Base-by-base conservation (phyloP, 2,888 invertebrate genomes). In the Cyclophora punctaria region DNA sequence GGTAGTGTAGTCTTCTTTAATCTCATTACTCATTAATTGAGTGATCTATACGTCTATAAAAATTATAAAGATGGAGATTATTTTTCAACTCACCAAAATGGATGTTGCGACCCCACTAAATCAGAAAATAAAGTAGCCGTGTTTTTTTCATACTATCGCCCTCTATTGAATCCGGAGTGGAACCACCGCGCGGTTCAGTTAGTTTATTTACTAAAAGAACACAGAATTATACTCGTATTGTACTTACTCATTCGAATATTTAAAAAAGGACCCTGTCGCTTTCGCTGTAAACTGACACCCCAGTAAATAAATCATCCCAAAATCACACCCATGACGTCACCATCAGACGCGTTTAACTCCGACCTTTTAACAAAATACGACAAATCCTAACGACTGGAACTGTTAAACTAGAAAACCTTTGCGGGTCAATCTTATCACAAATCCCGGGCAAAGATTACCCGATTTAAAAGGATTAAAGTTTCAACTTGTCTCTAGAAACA, bases 391-490 rank as follows among this genome's bases (percentile, higher is more conserved):
- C 44, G 34, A 49, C 49, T 46, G 45, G 37, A 48, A 50, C 49
- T 51, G 50, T 48, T 44, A 58, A 46, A 52, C 48, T 52, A 56
- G 51, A 50, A 56, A 52, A 48, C 41, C 53, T 50, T 51, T 49
- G 43, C 35, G 46, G 41, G 49, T 50, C 47, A 48, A 63, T 56
- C 52, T 60, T 59, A 67, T 69, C 62, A 66, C 59, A 62, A 46
- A 58, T 51, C 55, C 51, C 49, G 52, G 59, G 51, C 58, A 46
- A 50, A 63, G 63, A 65, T 69, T 59, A 66, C 56, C 50, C 52
- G 60, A 59, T 64, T 66, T 51, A 57, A 63, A 54, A 48, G 58
- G 55, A 66, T 70, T 66, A 62, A 73, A 71, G 66, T 69, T 71
- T 66, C 56, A 66, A 65, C 63, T 67, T 62, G 52, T 47, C 52